Percentiles rank a stretch among this genome's conserved stretches.
phyloP scores from a whole-genome alignment of 2,888 invertebrate genomes.

The Magallana nippona region DNA sequence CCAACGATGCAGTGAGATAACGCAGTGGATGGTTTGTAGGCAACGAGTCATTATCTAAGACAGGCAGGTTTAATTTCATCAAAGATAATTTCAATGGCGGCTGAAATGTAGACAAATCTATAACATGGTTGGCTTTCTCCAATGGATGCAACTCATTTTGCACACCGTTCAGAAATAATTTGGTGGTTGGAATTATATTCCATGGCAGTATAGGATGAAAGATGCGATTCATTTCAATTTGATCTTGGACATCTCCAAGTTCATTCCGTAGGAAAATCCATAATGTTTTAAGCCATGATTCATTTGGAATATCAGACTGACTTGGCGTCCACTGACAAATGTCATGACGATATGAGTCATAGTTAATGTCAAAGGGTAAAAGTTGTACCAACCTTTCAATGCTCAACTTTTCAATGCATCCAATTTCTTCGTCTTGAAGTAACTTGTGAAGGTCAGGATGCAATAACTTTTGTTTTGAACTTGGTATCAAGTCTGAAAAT shows the following conservation, averaged over 20 bases:
- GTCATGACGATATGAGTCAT: not conserved
- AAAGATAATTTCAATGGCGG: slow-evolving; percentile 23
- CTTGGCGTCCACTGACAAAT: slow-evolving; percentile 35
- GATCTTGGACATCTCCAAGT: not conserved
- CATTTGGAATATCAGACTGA: slow-evolving; percentile 27
- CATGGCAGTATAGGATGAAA: not conserved
- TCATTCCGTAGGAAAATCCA: slow-evolving; percentile 34
- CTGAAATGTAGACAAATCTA: slow-evolving; percentile 27
- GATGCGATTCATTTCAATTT: not conserved
- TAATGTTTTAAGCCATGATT: slow-evolving; percentile 37
- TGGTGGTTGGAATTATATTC: slow-evolving; percentile 26
- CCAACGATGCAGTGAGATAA: not conserved
- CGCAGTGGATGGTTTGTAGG: not conserved
- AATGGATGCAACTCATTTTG: not conserved
- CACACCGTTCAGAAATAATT: not conserved
- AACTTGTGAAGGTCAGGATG: slow-evolving; percentile 38
- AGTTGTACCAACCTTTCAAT: slow-evolving; percentile 14
- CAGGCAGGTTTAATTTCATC: slow-evolving; percentile 6
- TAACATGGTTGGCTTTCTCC: not conserved
- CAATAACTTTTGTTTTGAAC: slow-evolving; percentile 44
- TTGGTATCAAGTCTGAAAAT: slow-evolving; percentile 44
- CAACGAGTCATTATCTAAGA: not conserved
- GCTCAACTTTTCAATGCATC: slow-evolving; percentile 13
- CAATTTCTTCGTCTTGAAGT: not conserved
- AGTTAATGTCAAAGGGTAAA: slow-evolving; percentile 1